phyloP scores from a whole-genome alignment of 2,888 invertebrate species.

The Latrodectus hesperus region DNA sequence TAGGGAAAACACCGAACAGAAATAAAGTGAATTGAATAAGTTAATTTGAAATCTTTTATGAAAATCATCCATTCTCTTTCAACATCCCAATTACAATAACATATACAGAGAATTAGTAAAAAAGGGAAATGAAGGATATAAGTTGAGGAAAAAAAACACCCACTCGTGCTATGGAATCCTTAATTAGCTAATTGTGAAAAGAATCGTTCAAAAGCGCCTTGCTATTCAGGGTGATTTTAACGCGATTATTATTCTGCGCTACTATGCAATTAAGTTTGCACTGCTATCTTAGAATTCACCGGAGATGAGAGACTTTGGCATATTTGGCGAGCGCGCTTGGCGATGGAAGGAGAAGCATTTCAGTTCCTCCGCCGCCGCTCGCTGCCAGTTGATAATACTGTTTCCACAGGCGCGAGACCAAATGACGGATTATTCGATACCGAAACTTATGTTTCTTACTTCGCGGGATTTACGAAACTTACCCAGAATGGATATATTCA shows the following conservation, averaged over 20 bases:
- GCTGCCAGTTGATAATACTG: background rate
- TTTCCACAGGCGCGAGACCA: background rate
- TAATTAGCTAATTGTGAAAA: constrained; percentile 28
- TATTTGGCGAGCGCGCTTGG: constrained; percentile 21
- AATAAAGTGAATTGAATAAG: background rate
- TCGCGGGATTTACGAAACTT: background rate
- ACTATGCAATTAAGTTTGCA: constrained; percentile 38
- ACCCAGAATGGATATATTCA: too few relatives aligned
- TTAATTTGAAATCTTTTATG: constrained; percentile 1
- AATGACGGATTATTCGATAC: background rate
- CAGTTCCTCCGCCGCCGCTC: background rate
- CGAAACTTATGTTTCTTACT: background rate
- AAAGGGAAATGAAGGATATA: background rate
- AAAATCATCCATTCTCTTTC: background rate
- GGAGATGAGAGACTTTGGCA: constrained; percentile 4
- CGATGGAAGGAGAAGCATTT: constrained; percentile 2
- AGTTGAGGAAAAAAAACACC: background rate
- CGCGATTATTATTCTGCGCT: constrained; percentile 36
- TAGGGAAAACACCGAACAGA: background rate
- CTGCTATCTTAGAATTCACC: constrained; percentile 2
- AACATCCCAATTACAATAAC: constrained; percentile 1
- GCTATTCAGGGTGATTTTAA: constrained; percentile 16
- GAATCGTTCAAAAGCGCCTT: background rate
- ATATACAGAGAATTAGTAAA: background rate
- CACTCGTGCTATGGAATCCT: constrained; percentile 15